phyloP scores from a whole-genome alignment of 2,888 invertebrate genomes.

The Orthosia gracilis region DNA sequence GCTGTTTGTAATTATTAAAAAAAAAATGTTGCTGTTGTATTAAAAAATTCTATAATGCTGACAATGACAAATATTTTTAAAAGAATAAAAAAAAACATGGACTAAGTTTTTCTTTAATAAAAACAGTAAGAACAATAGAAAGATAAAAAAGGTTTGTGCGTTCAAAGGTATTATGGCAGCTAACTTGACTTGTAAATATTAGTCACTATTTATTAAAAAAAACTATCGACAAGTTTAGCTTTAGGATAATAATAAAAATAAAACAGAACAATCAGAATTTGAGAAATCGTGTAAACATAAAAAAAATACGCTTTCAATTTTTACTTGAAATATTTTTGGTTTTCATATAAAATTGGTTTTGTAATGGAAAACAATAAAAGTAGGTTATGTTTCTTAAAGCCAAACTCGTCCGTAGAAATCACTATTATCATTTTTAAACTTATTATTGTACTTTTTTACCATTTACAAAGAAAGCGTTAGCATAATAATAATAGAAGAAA shows the following conservation, averaged over 20 bases:
- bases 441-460: slow-evolving; percentile 63
- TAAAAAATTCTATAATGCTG: no score
- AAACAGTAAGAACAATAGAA: not conserved
- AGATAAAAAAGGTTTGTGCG: slow-evolving; percentile 41
- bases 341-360: not conserved
- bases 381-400: slow-evolving; percentile 20
- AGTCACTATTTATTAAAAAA: slow-evolving; percentile 50
- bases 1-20: no score
- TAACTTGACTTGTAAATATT: slow-evolving; percentile 59
- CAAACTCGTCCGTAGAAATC: slow-evolving; percentile 35
- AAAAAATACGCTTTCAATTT: not conserved
- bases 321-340: not conserved
- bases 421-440: slow-evolving; percentile 46
- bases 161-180: slow-evolving; percentile 71
- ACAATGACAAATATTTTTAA: not conserved
- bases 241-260: slow-evolving; percentile 10
- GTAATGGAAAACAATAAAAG: not conserved
- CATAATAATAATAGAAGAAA: slow-evolving; percentile 49
- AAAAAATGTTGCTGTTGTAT: no score
- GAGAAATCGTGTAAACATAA: not conserved
- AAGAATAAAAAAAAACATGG: not conserved
- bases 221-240: slow-evolving; percentile 54
- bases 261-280: not conserved
- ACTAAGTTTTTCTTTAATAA: not conserved
- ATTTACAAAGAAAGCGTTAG: slow-evolving; percentile 63